These are phyloP conservation scores for Labeo rohita DNA, from an alignment of 2,113 vertebrate genomes.

Conservation along the genomic window DNA sequence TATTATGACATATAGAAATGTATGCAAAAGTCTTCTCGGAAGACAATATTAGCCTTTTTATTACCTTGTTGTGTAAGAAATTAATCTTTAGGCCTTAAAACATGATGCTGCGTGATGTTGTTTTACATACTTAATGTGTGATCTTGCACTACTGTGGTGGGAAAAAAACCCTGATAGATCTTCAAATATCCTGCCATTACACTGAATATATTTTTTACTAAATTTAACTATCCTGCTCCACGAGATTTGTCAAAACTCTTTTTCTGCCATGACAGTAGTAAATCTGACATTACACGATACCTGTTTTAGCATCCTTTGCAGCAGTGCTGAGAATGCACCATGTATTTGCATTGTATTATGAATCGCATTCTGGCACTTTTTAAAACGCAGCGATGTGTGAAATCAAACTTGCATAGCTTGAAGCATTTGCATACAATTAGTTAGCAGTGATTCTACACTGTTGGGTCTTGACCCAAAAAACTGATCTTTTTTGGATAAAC, in stretches of 20 bases:
- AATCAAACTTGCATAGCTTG: conserved; percentile 12
- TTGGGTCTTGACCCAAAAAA: not conserved
- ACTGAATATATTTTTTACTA: not conserved
- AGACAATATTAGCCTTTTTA: not conserved
- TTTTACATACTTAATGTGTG: not conserved
- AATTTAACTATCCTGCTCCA: not conserved
- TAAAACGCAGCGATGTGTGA: not conserved
- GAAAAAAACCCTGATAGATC: not conserved
- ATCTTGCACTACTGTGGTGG: not conserved
- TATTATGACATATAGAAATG: not conserved
- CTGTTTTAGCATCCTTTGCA: not conserved
- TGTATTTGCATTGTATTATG: not conserved
- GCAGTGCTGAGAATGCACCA: not conserved
- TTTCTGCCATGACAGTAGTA: not conserved
- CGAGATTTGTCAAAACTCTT: not conserved
- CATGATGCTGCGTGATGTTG: not conserved
- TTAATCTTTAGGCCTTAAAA: not conserved
- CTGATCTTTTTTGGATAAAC: not conserved
- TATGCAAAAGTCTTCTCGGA: not conserved
- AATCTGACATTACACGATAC: not conserved
- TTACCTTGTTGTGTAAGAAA: not conserved
- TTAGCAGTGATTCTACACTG: not conserved
- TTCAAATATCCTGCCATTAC: not conserved
- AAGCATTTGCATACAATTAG: not conserved
- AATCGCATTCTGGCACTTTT: not conserved